Evolutionary conservation across 1,140 invertebrate species (phyloP), one percentile per base, ranked within the genome.

Genomic region (Tigriopus japonicus): DNA sequence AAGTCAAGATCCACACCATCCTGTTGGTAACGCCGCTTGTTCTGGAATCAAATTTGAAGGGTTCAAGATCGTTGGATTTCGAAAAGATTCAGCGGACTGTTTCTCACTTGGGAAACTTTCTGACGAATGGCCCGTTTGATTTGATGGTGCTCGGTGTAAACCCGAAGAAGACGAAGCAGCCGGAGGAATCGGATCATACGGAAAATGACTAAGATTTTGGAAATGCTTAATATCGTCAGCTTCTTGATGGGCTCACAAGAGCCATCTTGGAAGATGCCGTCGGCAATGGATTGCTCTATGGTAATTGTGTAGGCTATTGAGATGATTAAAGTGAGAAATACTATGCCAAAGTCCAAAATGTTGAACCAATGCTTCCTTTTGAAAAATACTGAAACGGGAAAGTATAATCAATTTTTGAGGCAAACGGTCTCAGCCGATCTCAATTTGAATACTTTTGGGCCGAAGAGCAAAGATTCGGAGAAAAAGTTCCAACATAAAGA

Each of bases 1-100:
- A 79, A 67, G 66, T 80, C 78, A 52, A 80, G 70, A 67, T 80
- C 77, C 70, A 79, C 78, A 13, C 76, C 76, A 66, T 79, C 75
- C 63, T 73, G 72, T 58, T 75, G 71, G 64, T 75, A 77, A 51
- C 78, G 71, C 42, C 76, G 65, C 64, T 79, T 78, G 67, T 80
- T 80, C 64, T 78, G 28, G 28, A 35, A 35, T 35, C 3, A n/a
- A n/a, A n/a, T n/a, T n/a, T n/a, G n/a, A n/a, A n/a, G n/a, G n/a
- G n/a, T n/a, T n/a, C n/a, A 35, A 35, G 28, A 3, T 3, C 28
- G 28, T 35, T 35, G 28, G 28, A 35, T n/a, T n/a, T n/a, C n/a
- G n/a, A n/a, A n/a, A n/a, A n/a, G n/a, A n/a, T n/a, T n/a, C n/a
- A n/a, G n/a, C n/a, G n/a, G n/a, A n/a, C n/a, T n/a, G n/a, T n/a